Percentiles rank a stretch among this genome's conserved stretches.
Conservation (phyloP, 2,797 vertebrate species). For the Dendrocincla tyrannina region DNA sequence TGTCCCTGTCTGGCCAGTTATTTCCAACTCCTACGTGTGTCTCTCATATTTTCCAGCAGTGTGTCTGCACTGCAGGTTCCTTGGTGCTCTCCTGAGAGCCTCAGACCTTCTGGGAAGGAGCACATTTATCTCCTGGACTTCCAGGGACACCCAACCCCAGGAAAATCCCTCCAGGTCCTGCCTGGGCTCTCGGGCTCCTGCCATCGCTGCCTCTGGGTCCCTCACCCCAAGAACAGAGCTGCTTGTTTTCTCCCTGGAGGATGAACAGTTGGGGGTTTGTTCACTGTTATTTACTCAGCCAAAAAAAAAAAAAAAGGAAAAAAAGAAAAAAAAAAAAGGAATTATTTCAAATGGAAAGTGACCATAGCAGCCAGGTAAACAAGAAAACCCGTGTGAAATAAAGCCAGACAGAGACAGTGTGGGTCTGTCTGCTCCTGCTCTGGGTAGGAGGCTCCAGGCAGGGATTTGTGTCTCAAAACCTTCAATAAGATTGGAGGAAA, state of each 20-base stretch:
- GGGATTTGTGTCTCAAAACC: not conserved
- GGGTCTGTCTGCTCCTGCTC: not conserved
- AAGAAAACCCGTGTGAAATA: slow-evolving; percentile 41
- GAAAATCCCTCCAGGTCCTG: not conserved
- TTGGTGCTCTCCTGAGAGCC: not conserved
- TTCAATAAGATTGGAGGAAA: not conserved
- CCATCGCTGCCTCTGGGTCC: not conserved
- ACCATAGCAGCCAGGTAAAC: slow-evolving; percentile 53
- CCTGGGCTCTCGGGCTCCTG: not conserved
- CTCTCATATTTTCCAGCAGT: not conserved
- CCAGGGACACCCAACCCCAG: not conserved
- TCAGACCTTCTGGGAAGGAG: not conserved
- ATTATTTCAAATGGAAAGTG: slow-evolving; percentile 57
- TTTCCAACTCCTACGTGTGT: not conserved
- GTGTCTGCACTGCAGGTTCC: not conserved
- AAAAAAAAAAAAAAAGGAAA: slow-evolving; percentile 12
- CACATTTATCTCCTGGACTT: not conserved
- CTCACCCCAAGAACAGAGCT: slow-evolving; percentile 4
- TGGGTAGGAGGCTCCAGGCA: not conserved
- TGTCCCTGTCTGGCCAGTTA: not conserved
- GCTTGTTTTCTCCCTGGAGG: not conserved
- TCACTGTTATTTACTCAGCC: slow-evolving; percentile 10
- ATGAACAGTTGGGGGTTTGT: slow-evolving; percentile 34
- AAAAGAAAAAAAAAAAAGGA: slow-evolving; percentile 16
- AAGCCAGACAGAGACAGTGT: not conserved